Percentiles rank a stretch among this genome's conserved stretches.
Evolutionary conservation across 1,140 invertebrate genomes (phyloP).

Genomic region (Zaprionus gabonicus): DNA sequence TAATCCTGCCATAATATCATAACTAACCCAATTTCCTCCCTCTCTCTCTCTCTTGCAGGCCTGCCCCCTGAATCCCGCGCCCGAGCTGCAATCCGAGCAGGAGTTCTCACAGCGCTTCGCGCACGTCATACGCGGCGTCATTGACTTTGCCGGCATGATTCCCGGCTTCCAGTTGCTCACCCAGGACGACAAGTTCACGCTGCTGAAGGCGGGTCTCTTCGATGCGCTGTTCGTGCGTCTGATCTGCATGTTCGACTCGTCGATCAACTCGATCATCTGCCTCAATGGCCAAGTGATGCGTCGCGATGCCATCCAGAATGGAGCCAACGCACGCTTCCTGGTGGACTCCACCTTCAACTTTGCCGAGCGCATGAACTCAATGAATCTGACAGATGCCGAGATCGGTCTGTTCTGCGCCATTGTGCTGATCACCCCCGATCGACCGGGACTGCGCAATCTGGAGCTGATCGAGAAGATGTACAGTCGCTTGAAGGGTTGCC

Average conservation of each 20-base stretch:
- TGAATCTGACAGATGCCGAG: constrained; percentile 95
- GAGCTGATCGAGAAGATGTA: constrained; percentile 97
- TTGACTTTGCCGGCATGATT: constrained; percentile 98
- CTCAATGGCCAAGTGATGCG: constrained; percentile 96
- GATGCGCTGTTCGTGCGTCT: constrained; percentile 96
- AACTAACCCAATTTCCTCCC: neutral
- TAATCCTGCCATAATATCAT: neutral
- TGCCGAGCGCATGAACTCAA: constrained; percentile 95
- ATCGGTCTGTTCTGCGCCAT: constrained; percentile 97
- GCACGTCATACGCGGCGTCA: constrained; percentile 97
- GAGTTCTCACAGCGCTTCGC: constrained; percentile 97
- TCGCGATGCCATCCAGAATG: constrained; percentile 94
- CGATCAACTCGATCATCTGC: constrained; percentile 96
- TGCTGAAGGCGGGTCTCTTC: constrained; percentile 97
- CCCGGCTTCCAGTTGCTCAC: constrained; percentile 97
- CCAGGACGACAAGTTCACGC: constrained; percentile 98
- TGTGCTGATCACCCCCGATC: constrained; percentile 96
- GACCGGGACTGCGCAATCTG: constrained; percentile 95
- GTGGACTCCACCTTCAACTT: constrained; percentile 99
- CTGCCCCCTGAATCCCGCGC: constrained; percentile 92
- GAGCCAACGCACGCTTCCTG: constrained; percentile 95
- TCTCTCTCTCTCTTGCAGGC: constrained; percentile 47
- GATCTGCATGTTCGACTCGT: constrained; percentile 96
- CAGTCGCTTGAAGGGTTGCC: constrained; percentile 92
- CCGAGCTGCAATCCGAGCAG: constrained; percentile 94